Evolutionary conservation across 2,797 vertebrate genomes (phyloP).

Genomic region (Novumbra hubbsi): DNA sequence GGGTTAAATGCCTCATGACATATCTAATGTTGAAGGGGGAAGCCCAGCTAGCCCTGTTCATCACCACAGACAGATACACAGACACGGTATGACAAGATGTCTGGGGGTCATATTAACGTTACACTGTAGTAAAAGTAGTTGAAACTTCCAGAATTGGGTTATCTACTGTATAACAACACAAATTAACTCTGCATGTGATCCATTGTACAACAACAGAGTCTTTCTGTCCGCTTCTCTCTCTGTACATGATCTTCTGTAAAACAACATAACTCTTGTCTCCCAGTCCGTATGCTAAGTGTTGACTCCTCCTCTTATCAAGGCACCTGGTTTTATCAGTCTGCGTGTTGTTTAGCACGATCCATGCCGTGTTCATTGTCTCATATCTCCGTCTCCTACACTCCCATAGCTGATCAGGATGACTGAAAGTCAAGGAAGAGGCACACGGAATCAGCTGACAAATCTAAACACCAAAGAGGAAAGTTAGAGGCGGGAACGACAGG

Average conservation of each 20-base stretch:
- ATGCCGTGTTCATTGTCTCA: background rate
- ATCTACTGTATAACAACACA: no score
- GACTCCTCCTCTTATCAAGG: background rate
- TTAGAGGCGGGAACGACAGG: conserved; percentile 42
- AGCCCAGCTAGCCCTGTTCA: background rate
- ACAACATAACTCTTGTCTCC: no score
- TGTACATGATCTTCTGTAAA: no score
- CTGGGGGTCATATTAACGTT: background rate
- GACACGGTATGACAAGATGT: background rate
- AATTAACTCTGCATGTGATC: no score
- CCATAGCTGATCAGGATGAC: background rate
- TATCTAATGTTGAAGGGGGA: background rate
- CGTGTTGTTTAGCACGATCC: background rate
- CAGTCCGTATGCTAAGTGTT: no score
- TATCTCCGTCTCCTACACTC: conserved; percentile 8
- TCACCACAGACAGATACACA: background rate
- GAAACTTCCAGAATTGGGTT: no score
- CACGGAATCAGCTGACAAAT: conserved; percentile 17
- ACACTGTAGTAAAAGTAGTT: background rate
- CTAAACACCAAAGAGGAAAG: conserved; percentile 18
- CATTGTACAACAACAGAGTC: no score
- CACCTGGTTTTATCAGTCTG: background rate
- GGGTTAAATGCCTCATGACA: background rate
- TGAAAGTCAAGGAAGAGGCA: background rate
- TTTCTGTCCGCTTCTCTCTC: no score